Conservation (phyloP, 2,888 invertebrate species). For the Mayetiola destructor region DNA sequence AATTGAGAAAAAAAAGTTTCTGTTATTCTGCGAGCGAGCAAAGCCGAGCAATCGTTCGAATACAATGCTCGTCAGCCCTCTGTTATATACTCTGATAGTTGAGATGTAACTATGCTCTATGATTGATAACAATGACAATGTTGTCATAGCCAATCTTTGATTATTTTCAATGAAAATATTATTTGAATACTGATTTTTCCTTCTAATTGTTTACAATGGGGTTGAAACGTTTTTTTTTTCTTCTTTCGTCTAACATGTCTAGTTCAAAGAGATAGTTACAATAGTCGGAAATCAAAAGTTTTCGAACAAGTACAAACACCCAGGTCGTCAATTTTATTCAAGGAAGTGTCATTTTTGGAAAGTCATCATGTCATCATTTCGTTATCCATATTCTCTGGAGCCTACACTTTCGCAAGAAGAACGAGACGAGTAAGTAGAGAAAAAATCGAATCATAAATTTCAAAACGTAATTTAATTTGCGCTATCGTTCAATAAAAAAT, state of each 20-base stretch:
- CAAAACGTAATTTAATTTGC: background rate
- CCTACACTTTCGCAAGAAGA: constrained; percentile 50
- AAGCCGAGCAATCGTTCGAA: no score
- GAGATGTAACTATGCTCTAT: no score
- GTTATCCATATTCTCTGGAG: background rate
- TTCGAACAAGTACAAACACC: background rate
- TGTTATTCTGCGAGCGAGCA: no score
- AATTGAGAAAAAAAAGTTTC: no score
- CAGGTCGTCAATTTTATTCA: background rate
- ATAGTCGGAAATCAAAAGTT: background rate
- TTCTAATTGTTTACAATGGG: background rate
- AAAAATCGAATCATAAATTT: background rate
- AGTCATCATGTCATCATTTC: background rate
- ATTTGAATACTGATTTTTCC: background rate
- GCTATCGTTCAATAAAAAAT: background rate
- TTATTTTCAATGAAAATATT: background rate
- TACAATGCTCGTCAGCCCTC: no score
- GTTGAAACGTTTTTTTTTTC: background rate
- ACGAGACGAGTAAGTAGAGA: constrained; percentile 51
- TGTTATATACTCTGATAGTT: no score
- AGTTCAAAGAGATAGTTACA: background rate
- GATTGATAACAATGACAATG: no score
- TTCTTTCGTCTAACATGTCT: background rate
- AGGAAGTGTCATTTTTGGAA: background rate
- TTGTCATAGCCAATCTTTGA: no score